Evolutionary conservation across 2,888 invertebrate genomes (phyloP).

Genomic region (Tetragonula carbonaria): DNA sequence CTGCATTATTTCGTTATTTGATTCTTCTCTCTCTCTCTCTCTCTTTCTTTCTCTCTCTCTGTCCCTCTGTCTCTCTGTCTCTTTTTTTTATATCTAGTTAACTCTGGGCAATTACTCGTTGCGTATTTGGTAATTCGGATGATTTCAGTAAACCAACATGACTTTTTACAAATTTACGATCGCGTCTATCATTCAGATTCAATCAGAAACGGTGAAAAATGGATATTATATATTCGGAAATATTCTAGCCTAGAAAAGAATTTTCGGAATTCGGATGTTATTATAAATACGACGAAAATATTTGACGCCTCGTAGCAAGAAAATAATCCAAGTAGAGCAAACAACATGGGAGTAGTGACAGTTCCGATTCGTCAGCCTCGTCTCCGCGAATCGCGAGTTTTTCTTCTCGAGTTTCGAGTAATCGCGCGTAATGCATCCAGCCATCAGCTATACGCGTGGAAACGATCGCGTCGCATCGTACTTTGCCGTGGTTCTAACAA

Average conservation of each 20-base stretch:
- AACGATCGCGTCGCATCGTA: constrained; percentile 16
- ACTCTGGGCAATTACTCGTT: neutral
- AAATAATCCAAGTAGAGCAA: neutral
- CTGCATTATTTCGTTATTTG: neutral
- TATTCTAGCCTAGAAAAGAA: neutral
- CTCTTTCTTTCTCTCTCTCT: no score
- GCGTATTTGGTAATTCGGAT: no score
- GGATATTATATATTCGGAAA: neutral
- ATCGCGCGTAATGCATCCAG: constrained; percentile 5
- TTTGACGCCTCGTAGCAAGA: neutral
- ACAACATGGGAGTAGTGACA: neutral
- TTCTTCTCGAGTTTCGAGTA: neutral
- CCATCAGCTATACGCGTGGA: neutral
- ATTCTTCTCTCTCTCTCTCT: neutral
- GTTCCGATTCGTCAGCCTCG: neutral
- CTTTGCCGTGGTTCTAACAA: constrained; percentile 49
- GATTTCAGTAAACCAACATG: neutral
- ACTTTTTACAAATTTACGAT: neutral
- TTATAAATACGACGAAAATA: no score
- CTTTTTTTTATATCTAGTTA: neutral
- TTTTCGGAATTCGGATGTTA: no score
- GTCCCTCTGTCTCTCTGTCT: no score
- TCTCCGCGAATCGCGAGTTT: constrained; percentile 10
- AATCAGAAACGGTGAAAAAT: neutral
- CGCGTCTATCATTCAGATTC: neutral